Evolutionary conservation across 2,888 invertebrate genomes (phyloP), one percentile per base, ranked within the genome.

Genomic region (Kuschelorhynchus macadamiae): DNA sequence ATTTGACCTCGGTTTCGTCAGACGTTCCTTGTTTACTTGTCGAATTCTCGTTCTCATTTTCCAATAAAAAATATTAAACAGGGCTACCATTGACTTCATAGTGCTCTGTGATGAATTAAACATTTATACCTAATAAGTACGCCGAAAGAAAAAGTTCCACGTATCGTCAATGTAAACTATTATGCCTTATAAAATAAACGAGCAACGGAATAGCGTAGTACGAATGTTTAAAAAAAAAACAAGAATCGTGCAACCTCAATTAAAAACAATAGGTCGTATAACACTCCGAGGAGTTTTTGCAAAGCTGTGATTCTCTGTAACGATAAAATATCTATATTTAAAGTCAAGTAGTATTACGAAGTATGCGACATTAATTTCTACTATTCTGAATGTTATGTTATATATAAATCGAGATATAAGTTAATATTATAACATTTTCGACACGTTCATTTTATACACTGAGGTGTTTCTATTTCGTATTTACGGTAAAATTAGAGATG

Each of bases 241-340:
- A 64, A 65, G 21, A 57, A 65, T 41, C 56, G 57, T 57, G 44
- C 57, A 65, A 65, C 64, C 57, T 65, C 50, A 57, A 65, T 57
- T 33, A 50, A 57, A 55, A 65, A 57, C 64, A 65, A 57, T 65
- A 44, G 57, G 16, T 47, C 44, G 56, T 47, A 47, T 63, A 25
- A 30, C 30, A 20, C 11, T 18, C 44, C 1, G 14, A 11, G 12
- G 39, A 32, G 46, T 63, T 20, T 63, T 63, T 17, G 63, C 62
- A 39, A 32, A 5, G 33, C 16, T 30, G 9, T 30, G 9, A 30
- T 30, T 49, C n/a, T n/a, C 11, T 2, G 20, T 36, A 16, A 39
- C 7, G 1, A 41, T 20, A 18, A 11, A n/a, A n/a, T n/a, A n/a
- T n/a, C n/a, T n/a, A 14, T 25, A 14, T 14, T 17, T 42, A 11